These are phyloP conservation scores for Amphiduros pacificus DNA, from an alignment of 2,888 invertebrate species.

Conservation along the genomic window DNA sequence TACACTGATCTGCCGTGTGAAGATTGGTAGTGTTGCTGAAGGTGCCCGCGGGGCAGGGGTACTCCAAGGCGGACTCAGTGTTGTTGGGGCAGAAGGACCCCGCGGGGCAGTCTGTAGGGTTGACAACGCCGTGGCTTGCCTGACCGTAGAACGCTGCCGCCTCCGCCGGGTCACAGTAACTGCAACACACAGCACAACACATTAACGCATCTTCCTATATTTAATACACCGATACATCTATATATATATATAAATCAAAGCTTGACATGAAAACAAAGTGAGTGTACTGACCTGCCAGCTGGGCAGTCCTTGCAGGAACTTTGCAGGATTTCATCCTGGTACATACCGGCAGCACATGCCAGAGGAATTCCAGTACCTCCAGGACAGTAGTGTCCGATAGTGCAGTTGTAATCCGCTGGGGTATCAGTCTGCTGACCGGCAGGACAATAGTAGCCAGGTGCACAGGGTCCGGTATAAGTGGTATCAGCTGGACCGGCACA, in stretches of 20 bases:
- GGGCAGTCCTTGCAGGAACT: constrained; percentile 47
- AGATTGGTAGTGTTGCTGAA: constrained; percentile 45
- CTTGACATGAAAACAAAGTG: no score
- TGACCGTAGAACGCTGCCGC: constrained; percentile 37
- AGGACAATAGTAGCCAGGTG: constrained; percentile 74
- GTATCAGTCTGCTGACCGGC: constrained; percentile 86
- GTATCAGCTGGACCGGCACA: constrained; percentile 47
- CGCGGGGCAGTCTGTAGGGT: constrained; percentile 41
- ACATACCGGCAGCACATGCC: constrained; percentile 45
- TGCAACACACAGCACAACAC: no score
- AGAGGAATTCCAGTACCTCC: constrained; percentile 34
- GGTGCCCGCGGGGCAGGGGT: constrained; percentile 48
- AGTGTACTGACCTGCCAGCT: constrained; percentile 42
- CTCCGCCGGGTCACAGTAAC: constrained; percentile 49
- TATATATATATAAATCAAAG: no score
- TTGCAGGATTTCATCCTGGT: constrained; percentile 48
- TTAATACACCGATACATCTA: no score
- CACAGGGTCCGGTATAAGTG: constrained; percentile 42
- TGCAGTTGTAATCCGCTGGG: constrained; percentile 45
- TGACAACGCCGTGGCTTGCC: constrained; percentile 42
- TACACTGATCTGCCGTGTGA: constrained; percentile 39
- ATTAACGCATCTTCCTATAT: no score
- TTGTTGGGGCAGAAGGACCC: constrained; percentile 46
- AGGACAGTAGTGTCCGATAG: constrained; percentile 52
- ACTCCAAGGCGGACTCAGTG: constrained; percentile 38